Evolutionary conservation across 2,888 invertebrate genomes (phyloP), one percentile per base, ranked within the genome.

Genomic region (Acleris cristana): DNA sequence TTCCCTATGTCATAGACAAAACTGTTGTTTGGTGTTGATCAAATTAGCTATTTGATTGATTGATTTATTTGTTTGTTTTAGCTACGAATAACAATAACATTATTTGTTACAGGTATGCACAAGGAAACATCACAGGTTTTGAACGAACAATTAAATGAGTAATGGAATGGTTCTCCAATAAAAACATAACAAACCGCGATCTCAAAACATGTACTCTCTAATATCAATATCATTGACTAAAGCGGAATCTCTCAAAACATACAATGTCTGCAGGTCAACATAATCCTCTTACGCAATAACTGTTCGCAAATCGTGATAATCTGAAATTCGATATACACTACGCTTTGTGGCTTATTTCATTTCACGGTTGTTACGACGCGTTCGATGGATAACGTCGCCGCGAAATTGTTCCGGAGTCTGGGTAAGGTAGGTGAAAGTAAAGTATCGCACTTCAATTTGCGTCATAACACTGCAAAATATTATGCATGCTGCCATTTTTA

Each of bases 61-160:
- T 8, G 26, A 26, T 26, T 7, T 7, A 7, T 8, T 5, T 45
- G 45, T 45, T 5, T 2, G 6, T n/a, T 5, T n/a, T 6, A n/a
- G 16, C 45, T n/a, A 45, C n/a, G 45, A 45, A 45, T 48, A 48
- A 48, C n/a, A 18, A n/a, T 48, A 16, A 21, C 45, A 10, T 52
- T 60, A 56, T 45, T 62, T 58, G 45, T 67, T 67, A 53, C 67
- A 67, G 67, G 67, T 67, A 67, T 54, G 57, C 18, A 34, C n/a
- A 18, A 12, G 14, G 48, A 57, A 49, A 49, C 58, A n/a, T 66
- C 56, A 49, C 23, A 48, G 48, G 56, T 58, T 16, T 48, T 34
- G 48, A 14, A 55, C 21, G 6, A 23, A 57, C 52, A 45, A 26
- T 58, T 14, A 21, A 40, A n/a, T 66, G 51, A 52, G 52, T 56